Evolutionary conservation across 2,113 vertebrate genomes (phyloP).

Genomic region (Indicator maculatus): DNA sequence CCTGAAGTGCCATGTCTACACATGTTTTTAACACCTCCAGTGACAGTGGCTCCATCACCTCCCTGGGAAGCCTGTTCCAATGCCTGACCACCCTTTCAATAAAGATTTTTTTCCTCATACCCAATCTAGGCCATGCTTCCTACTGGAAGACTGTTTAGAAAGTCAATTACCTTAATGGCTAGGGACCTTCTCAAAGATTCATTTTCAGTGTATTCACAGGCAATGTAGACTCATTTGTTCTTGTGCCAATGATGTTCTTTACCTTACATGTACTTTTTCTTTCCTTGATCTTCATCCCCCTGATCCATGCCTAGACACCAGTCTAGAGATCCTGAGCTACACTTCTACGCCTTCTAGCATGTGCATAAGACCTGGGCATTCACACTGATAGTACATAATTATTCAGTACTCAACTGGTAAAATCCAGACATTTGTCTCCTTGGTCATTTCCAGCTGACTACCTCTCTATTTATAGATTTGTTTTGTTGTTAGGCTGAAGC

Average conservation of each 20-base stretch:
- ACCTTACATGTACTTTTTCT: not conserved
- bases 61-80: no score
- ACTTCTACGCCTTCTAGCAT: not conserved
- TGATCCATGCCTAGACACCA: not conserved
- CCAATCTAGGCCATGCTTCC: not conserved
- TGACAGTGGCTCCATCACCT: no score
- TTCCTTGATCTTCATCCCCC: not conserved
- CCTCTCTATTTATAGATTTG: not conserved
- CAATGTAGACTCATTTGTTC: not conserved
- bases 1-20: no score
- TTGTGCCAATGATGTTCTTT: not conserved
- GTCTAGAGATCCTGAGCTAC: not conserved
- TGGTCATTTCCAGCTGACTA: not conserved
- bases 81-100: no score
- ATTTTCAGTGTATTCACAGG: not conserved
- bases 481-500: not conserved
- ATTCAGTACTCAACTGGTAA: not conserved
- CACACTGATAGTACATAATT: not conserved
- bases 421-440: not conserved
- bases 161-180: not conserved
- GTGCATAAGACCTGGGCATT: not conserved
- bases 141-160: not conserved
- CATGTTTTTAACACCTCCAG: no score
- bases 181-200: not conserved
- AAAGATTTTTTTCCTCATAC: no score